Base-by-base conservation (phyloP, 2,888 invertebrate genomes). In the Patella pellucida region DNA sequence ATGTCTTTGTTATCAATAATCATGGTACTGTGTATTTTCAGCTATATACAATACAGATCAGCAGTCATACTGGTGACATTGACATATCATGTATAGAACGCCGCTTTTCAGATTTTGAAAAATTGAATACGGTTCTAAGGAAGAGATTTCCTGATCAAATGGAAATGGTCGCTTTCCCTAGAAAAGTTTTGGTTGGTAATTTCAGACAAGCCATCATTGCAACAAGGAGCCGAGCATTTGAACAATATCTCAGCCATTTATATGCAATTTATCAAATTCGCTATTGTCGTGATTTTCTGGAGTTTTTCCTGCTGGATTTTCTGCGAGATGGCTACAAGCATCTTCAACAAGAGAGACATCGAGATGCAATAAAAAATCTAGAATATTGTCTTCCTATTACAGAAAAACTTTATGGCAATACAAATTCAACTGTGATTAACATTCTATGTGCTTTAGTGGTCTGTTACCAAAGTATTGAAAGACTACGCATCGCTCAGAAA, bases 41-140 rank as follows among this genome's bases (percentile, higher is more conserved):
- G 89, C 71, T 85, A 50, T 89, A 89, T 81, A 85, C 85, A 23
- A 80, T 89, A 68, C 76, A 86, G 56, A 78, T 89, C n/a, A 82
- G 81, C 27, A 81, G 82, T 52, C 78, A 84, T 67, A 83, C 83
- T 41, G 79, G 80, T 9, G 89, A 90, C 69, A 83, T 83, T 9
- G 81, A 85, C 31, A 90, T 89, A 23, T 88, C 87, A 1, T 81
- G 86, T 2, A 80, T 91, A 19, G 88, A 90, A 76, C 84, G 88
- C 41, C 83, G 91, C 51, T 91, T 91, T 78, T 90, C 91, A 0
- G 91, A 91, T 78, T 91, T 91, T 82, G 87, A 89, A 73, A 82
- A 83, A 67, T 82, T 91, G 9, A 87, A 90, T 81, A 79, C 83
- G n/a, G 77, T 81, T 14, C 77, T 91, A 51, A 85, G 81, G 72